Base-by-base conservation (phyloP, 2,888 invertebrate genomes). In the Macaria liturata region DNA sequence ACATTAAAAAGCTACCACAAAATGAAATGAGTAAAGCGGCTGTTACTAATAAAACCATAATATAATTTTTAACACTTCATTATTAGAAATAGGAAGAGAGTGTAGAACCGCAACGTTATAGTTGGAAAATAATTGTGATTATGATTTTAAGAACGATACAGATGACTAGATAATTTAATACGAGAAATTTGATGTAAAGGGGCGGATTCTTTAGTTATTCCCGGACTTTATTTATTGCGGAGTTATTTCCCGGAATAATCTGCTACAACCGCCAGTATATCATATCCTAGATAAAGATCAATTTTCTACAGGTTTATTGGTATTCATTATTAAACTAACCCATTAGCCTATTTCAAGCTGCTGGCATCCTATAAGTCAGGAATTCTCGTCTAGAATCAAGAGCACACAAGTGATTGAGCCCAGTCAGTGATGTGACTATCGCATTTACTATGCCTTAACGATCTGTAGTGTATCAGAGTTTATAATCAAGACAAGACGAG, bases 1-100 rank as follows among this genome's bases (percentile, higher is more conserved):
- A 79, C 82, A 76, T 83, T 70, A 83, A 84, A 82, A 80, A 80
- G 76, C 79, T 78, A 74, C 74, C 64, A 70, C 64, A 70, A 76
- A 74, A 55, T 48, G 9, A 49, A 74, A 55, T 48, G 9, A 49
- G 74, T 70, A 69, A 68, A 76, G 67, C 78, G 81, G 80, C 79
- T 81, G 81, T 68, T 76, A 63, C 56, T 65, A 71, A 75, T 72
- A 70, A 79, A 76, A 77, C 69, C 69, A 69, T 71, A 66, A 59
- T 52, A 51, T 57, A 64, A 20, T 20, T 72, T 71, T 70, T 42
- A 42, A 5, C 4, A 44, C 32, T 39, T 37, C 9, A 30, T 39
- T 4, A 40, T 49, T 4, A 8, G 9, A 37, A 1, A 37, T 7
- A 37, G 34, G 34, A 6, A 37, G 4, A 37, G 34, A 20, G 34